These are phyloP conservation scores for Thecocarcelia acutangulata DNA, from an alignment of 2,888 invertebrate genomes.

Conservation along the genomic window DNA sequence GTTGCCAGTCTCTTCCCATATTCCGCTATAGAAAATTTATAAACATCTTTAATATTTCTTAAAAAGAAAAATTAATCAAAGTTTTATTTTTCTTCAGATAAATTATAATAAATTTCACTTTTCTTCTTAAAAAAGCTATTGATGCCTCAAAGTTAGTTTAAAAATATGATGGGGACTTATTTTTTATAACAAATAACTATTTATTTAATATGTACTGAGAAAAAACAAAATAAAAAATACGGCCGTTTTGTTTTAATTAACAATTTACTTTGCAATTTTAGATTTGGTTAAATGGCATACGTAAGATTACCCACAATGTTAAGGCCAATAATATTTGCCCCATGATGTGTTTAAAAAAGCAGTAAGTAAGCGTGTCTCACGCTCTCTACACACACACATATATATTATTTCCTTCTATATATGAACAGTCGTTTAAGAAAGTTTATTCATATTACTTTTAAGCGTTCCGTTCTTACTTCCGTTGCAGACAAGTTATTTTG, in stretches of 20 bases:
- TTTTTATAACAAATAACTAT: no score
- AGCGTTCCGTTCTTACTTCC: conserved; percentile 65
- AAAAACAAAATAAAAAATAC: background rate
- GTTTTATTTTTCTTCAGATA: no score
- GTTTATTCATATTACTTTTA: conserved; percentile 41
- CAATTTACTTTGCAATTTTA: conserved; percentile 82
- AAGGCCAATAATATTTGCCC: conserved; percentile 99
- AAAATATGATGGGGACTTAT: no score
- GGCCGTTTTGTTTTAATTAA: background rate
- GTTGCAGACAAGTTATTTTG: conserved; percentile 44
- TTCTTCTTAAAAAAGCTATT: no score
- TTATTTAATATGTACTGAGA: no score
- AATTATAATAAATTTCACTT: no score
- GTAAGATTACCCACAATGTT: conserved; percentile 98
- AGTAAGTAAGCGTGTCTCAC: conserved; percentile 90
- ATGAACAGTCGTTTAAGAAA: conserved; percentile 15
- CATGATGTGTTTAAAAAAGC: conserved; percentile 98
- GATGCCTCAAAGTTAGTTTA: no score
- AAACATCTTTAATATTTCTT: no score
- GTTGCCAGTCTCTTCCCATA: no score
- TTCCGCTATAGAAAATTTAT: no score
- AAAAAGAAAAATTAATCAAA: no score
- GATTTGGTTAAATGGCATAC: conserved; percentile 97
- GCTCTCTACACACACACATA: no score
- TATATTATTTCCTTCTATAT: background rate